Base-by-base conservation (phyloP, 1,140 invertebrate genomes). In the Drosophila parvula region DNA sequence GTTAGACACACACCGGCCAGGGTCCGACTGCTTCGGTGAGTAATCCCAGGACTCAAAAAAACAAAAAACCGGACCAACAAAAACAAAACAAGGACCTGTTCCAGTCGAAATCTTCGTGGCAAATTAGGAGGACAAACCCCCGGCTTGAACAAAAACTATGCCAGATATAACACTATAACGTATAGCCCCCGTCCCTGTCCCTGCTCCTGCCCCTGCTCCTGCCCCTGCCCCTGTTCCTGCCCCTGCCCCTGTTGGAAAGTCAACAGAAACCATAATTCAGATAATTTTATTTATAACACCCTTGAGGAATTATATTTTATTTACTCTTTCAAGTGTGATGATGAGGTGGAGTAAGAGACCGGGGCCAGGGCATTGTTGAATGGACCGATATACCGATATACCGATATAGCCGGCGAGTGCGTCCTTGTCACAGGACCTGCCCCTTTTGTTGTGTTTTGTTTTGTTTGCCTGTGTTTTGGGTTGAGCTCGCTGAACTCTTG, bases 231-330 rank as follows among this genome's bases (percentile, higher is more conserved):
- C 59, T 79, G 84, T 90, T 71, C n/a, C n/a, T n/a, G 5, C 30
- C 47, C 12, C 22, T 7, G 11, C 11, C n/a, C 47, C 59, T 79
- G 84, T 90, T 71, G 74, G 68, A 85, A 81, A 90, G 81, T 85
- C 78, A 90, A 90, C 79, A 78, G 64, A 89, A 90, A 90, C 86
- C 82, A 90, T 90, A 86, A 90, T 90, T 90, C 81, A 90, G 82
- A 88, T 90, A 90, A 90, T 90, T 90, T 90, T 90, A 90, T 90
- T 90, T 90, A 90, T 90, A 90, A 90, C 85, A 90, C 86, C 86
- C 86, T 90, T 86, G 86, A 90, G 86, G 86, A 90, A 90, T 90
- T 89, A 89, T 84, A 89, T 89, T 89, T 89, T 89, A 89, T 89
- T 89, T 89, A 89, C 84, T 89, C 84, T 89, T 89, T 89, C 84